Conservation (phyloP, 2,888 invertebrate species). For the Branchipolynoe longqiensis region DNA sequence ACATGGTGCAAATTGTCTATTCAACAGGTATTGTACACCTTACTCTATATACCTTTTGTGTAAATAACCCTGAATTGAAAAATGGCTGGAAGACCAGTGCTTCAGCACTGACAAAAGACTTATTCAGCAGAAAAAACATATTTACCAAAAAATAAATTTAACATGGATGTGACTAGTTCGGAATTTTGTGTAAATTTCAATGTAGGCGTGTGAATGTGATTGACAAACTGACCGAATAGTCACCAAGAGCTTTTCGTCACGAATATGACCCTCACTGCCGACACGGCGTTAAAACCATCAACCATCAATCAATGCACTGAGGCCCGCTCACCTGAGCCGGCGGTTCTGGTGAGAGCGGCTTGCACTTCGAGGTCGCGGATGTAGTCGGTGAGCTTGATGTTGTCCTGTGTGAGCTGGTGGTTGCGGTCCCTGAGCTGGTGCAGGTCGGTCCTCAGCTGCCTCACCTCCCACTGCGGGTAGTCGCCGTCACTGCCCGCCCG, state of each 20-base stretch:
- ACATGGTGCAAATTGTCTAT: no score
- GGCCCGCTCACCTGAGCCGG: constrained; percentile 10
- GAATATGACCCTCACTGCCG: background rate
- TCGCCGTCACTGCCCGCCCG: constrained; percentile 21
- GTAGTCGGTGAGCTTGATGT: constrained; percentile 73
- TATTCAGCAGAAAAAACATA: no score
- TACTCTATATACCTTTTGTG: no score
- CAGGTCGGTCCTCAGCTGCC: constrained; percentile 76
- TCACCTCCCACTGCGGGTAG: constrained; percentile 71
- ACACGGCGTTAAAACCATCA: no score
- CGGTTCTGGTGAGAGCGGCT: constrained; percentile 12
- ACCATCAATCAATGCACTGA: background rate
- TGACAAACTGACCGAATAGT: background rate
- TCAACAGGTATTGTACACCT: no score
- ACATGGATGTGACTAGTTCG: background rate
- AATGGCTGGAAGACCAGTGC: no score
- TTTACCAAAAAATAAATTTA: background rate
- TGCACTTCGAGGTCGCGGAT: constrained; percentile 62
- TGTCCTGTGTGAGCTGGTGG: constrained; percentile 78
- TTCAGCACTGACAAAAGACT: no score
- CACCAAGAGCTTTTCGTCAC: background rate
- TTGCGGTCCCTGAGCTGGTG: constrained; percentile 75
- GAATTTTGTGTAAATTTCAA: background rate
- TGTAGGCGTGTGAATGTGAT: background rate
- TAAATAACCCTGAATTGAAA: no score